phyloP scores from a whole-genome alignment of 2,797 vertebrate genomes.

The Scarus forsteni region DNA sequence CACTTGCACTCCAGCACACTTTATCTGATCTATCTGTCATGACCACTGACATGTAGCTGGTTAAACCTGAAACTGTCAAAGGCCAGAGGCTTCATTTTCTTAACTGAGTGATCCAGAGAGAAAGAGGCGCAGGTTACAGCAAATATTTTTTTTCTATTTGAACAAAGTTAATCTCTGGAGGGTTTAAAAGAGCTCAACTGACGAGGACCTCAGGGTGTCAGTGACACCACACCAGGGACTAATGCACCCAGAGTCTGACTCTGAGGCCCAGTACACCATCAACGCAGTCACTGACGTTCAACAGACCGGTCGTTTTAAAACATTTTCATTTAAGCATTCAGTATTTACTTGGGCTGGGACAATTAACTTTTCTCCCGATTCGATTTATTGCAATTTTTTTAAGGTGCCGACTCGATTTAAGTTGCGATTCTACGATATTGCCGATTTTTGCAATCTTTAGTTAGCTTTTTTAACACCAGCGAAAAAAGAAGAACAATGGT shows the following conservation, averaged over 20 bases:
- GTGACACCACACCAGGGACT: slow-evolving; percentile 26
- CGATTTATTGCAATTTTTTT: no score
- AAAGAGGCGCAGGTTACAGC: slow-evolving; percentile 3
- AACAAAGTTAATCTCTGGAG: slow-evolving; percentile 44
- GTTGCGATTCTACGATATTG: no score
- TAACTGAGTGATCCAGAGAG: not conserved
- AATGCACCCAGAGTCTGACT: slow-evolving; percentile 5
- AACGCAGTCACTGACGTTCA: no score
- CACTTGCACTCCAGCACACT: not conserved
- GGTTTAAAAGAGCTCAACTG: slow-evolving; percentile 53
- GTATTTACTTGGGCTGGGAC: no score
- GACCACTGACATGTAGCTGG: slow-evolving; percentile 1
- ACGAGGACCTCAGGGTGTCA: slow-evolving; percentile 36
- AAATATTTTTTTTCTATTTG: no score
- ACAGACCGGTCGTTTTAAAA: no score
- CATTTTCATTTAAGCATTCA: no score
- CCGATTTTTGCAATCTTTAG: no score
- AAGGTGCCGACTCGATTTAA: no score
- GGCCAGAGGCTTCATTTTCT: not conserved
- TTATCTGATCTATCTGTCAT: not conserved
- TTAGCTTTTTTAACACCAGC: no score
- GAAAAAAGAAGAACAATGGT: no score
- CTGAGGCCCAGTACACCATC: not conserved
- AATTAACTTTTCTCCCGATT: no score
- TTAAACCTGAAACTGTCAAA: not conserved